phyloP scores from a whole-genome alignment of 1,140 invertebrate genomes.

The Mercenaria mercenaria region DNA sequence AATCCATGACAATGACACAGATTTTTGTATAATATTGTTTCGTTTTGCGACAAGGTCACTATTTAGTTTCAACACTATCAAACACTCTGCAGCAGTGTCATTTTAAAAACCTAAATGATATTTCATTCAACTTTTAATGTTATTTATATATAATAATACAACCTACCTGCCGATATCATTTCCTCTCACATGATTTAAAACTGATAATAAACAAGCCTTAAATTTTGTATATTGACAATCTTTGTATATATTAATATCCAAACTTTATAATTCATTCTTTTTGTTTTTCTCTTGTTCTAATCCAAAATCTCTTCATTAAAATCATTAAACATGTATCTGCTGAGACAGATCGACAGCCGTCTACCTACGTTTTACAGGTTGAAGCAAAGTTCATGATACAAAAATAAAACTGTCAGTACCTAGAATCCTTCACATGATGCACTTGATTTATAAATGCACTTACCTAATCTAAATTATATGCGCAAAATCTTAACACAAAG shows the following conservation, averaged over 20 bases:
- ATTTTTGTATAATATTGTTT: no score
- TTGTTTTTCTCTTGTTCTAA: background rate
- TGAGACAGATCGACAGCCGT: background rate
- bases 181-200: background rate
- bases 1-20: no score
- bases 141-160: background rate
- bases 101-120: no score
- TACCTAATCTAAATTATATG: background rate
- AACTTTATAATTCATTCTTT: background rate
- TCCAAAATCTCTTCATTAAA: background rate
- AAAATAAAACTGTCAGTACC: constrained; percentile 21
- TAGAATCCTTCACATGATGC: constrained; percentile 3
- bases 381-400: constrained; percentile 9
- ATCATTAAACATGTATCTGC: background rate
- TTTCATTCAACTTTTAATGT: no score
- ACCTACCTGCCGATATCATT: constrained; percentile 19
- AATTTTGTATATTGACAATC: background rate
- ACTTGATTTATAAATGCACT: background rate
- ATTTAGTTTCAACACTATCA: no score
- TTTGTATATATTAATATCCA: background rate
- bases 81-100: no score
- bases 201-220: background rate
- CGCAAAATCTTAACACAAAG: background rate
- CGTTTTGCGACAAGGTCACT: no score
- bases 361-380: constrained; percentile 6